These are phyloP conservation scores for Ochlodes sylvanus DNA, from an alignment of 2,888 invertebrate genomes.

Conservation along the genomic window DNA sequence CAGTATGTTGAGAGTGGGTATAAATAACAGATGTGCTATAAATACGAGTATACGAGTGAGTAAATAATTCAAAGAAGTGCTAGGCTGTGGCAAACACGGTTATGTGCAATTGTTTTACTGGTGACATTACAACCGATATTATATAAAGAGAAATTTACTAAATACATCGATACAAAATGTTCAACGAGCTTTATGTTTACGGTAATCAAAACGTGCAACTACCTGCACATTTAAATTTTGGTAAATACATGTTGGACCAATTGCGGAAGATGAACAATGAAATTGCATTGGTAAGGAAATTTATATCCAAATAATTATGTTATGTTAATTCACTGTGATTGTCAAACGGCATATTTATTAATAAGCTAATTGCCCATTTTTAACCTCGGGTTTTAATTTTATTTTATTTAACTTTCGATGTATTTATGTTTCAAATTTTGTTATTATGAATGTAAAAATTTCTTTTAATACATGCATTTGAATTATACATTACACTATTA, in stretches of 20 bases:
- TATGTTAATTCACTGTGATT: slow-evolving; percentile 7
- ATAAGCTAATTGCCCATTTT: too few relatives aligned
- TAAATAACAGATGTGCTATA: slow-evolving; percentile 17
- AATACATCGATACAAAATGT: slow-evolving; percentile 49
- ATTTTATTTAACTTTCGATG: too few relatives aligned
- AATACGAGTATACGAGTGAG: slow-evolving; percentile 11
- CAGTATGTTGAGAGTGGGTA: not conserved
- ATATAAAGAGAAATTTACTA: slow-evolving; percentile 1
- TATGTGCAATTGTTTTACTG: slow-evolving; percentile 1
- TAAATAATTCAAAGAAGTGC: slow-evolving; percentile 10
- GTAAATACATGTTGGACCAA: slow-evolving; percentile 64
- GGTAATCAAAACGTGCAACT: slow-evolving; percentile 61
- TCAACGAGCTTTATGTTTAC: slow-evolving; percentile 54
- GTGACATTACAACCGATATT: not conserved
- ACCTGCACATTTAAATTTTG: slow-evolving; percentile 69
- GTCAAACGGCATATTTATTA: not conserved
- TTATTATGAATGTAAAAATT: too few relatives aligned
- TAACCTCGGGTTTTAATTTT: too few relatives aligned
- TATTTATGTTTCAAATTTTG: too few relatives aligned
- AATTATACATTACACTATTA: too few relatives aligned
- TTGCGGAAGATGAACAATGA: slow-evolving; percentile 51
- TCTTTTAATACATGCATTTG: too few relatives aligned
- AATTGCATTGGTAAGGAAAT: slow-evolving; percentile 62
- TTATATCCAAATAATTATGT: slow-evolving; percentile 15
- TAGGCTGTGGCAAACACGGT: slow-evolving; percentile 14